Conservation (phyloP, 2,113 vertebrate species). For the Brevimyrus niger region DNA sequence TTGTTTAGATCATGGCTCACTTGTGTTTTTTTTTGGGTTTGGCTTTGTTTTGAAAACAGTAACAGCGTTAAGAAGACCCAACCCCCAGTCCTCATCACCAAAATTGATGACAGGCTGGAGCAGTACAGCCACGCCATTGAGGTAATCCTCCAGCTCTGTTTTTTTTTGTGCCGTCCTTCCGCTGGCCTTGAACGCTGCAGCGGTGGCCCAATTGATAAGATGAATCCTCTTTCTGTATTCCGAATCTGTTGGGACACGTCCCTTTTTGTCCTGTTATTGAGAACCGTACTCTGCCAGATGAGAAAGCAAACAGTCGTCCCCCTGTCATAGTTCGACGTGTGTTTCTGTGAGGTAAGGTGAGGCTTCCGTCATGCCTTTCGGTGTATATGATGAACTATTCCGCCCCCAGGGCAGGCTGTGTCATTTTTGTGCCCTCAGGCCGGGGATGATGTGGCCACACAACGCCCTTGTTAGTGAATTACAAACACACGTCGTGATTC, state of each 20-base stretch:
- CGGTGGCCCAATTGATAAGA: not conserved
- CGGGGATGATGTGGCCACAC: not conserved
- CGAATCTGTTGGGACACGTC: not conserved
- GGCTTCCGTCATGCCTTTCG: not conserved
- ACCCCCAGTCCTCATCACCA: conserved; percentile 63
- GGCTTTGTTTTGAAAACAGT: conserved; percentile 44
- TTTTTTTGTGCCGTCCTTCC: not conserved
- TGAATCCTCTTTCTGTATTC: not conserved
- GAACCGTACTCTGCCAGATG: not conserved
- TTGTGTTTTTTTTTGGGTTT: not conserved
- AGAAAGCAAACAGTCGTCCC: not conserved
- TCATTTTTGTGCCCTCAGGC: not conserved
- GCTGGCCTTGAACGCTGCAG: not conserved
- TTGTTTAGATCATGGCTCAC: not conserved
- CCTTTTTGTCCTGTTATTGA: not conserved
- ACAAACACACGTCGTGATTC: not conserved
- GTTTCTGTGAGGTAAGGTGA: not conserved
- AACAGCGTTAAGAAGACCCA: conserved; percentile 70
- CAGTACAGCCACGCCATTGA: conserved; percentile 75
- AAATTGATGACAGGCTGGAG: conserved; percentile 67
- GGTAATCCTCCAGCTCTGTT: conserved; percentile 44
- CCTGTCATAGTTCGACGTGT: not conserved
- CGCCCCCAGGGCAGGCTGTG: not conserved
- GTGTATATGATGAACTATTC: not conserved
- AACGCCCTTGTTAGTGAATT: not conserved